Conservation (phyloP, 2,888 invertebrate genomes). For the Argynnis bischoffii region DNA sequence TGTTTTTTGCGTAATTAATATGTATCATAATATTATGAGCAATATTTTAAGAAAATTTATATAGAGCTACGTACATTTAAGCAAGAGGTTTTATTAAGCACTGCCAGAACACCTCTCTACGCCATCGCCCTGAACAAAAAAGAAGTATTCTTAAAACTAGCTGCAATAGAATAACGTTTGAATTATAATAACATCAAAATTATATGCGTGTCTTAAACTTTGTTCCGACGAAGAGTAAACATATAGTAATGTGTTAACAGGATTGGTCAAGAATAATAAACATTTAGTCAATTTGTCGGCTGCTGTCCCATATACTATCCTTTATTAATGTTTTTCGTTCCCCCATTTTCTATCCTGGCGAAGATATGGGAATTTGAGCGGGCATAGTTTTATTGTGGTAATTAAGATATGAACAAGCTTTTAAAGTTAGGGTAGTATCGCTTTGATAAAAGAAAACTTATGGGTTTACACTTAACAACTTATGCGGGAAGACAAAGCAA, state of each 20-base stretch:
- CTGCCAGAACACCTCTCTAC: too few species aligned
- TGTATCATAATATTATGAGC: too few species aligned
- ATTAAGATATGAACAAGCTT: conserved; percentile 77
- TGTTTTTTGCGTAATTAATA: too few species aligned
- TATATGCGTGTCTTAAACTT: neutral
- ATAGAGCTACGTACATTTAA: too few species aligned
- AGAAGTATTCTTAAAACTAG: too few species aligned
- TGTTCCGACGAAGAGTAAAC: conserved; percentile 3
- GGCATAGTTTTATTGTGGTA: conserved; percentile 75
- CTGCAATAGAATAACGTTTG: conserved; percentile 1
- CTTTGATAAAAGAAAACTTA: conserved; percentile 40
- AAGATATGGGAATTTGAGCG: conserved; percentile 71
- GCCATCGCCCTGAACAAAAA: too few species aligned
- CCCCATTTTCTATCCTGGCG: conserved; percentile 66
- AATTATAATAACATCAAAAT: conserved; percentile 8
- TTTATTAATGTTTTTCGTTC: conserved; percentile 67
- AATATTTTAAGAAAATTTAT: too few species aligned
- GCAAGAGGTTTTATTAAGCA: too few species aligned
- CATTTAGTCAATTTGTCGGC: conserved; percentile 69
- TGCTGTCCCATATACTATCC: conserved; percentile 56
- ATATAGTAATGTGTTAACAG: conserved; percentile 45
- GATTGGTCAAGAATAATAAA: conserved; percentile 60
- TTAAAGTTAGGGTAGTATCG: conserved; percentile 61
- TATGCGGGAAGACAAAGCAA: conserved; percentile 3
- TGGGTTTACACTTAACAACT: conserved; percentile 15